Evolutionary conservation across 2,888 invertebrate genomes (phyloP).

Genomic region (Rotaria socialis): DNA sequence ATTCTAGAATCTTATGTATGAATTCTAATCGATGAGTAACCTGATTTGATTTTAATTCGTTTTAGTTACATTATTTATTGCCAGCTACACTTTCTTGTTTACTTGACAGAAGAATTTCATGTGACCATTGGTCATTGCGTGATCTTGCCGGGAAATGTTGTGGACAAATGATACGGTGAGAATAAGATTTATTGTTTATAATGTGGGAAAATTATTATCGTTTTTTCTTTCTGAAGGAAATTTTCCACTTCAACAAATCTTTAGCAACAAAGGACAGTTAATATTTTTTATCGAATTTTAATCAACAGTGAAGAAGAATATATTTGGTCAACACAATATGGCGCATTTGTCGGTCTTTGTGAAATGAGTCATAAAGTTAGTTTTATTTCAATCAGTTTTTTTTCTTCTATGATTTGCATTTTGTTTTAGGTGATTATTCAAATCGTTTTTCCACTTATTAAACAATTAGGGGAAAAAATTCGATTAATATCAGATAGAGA

Average conservation of each 20-base stretch:
- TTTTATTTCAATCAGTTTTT: too few species aligned
- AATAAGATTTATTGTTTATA: not conserved
- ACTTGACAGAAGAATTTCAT: not conserved
- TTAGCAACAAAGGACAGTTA: not conserved
- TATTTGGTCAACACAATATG: not conserved
- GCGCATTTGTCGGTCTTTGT: not conserved
- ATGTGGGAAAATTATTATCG: not conserved
- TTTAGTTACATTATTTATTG: not conserved
- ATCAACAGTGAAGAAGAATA: not conserved
- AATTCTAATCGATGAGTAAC: too few species aligned
- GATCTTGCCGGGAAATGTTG: not conserved
- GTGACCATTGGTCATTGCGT: slow-evolving; percentile 1
- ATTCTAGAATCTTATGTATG: not conserved
- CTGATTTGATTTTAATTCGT: too few species aligned
- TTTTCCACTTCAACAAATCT: not conserved
- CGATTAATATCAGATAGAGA: not conserved
- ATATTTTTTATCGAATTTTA: not conserved
- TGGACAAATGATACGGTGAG: not conserved
- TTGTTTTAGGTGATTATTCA: not conserved
- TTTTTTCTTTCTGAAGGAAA: not conserved
- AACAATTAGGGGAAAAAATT: not conserved
- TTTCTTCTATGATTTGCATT: too few species aligned
- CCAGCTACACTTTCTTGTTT: not conserved
- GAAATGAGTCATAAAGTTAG: not conserved
- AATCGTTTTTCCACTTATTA: not conserved